Conservation (phyloP, 2,888 invertebrate genomes). For the Apamea anceps region DNA sequence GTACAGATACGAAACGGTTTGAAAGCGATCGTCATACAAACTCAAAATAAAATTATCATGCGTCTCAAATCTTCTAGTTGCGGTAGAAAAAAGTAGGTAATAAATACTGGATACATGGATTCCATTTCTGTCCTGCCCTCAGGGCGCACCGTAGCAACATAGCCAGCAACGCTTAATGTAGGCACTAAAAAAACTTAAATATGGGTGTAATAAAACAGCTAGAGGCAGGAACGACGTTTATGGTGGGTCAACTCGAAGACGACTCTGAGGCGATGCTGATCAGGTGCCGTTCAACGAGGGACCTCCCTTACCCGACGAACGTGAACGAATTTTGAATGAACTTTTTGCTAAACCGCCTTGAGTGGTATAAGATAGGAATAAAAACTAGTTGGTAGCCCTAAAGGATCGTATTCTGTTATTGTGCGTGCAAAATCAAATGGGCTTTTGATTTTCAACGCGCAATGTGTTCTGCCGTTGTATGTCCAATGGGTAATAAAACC, state of each 20-base stretch:
- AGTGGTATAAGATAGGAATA: conserved; percentile 8
- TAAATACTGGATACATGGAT: not conserved
- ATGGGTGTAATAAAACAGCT: conserved; percentile 38
- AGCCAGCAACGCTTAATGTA: not conserved
- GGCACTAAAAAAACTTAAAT: conserved; percentile 28
- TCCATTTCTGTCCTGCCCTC: not conserved
- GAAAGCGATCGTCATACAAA: not conserved
- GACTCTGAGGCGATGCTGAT: conserved; percentile 28
- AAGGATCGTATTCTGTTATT: conserved; percentile 24
- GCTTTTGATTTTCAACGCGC: conserved; percentile 48
- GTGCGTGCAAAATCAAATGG: conserved; percentile 43
- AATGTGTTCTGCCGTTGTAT: conserved; percentile 41
- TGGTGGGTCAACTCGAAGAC: conserved; percentile 23
- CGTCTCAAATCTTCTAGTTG: not conserved
- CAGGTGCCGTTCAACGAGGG: conserved; percentile 42
- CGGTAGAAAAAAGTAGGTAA: not conserved
- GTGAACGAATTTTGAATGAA: conserved; percentile 65
- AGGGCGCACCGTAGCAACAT: not conserved
- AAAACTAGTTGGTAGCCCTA: conserved; percentile 31
- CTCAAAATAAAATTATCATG: not conserved
- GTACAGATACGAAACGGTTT: not conserved
- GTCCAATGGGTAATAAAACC: conserved; percentile 54
- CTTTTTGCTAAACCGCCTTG: conserved; percentile 29
- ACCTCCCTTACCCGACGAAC: conserved; percentile 46
- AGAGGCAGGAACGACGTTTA: conserved; percentile 27